phyloP scores from a whole-genome alignment of 2,113 vertebrate genomes.

The Pomatorhinus ruficollis region DNA sequence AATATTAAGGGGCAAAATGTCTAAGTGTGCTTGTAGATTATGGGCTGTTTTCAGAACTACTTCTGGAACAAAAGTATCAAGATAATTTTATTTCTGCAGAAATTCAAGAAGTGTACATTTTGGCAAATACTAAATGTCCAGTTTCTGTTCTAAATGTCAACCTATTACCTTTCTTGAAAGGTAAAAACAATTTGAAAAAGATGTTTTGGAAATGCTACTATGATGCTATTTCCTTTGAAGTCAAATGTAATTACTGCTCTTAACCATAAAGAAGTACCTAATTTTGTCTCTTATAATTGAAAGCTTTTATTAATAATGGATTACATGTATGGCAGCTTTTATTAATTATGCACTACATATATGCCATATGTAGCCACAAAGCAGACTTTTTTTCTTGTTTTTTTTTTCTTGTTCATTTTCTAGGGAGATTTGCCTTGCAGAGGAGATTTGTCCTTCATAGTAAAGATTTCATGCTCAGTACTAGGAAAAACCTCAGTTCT shows the following conservation, averaged over 20 bases:
- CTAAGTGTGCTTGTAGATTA: background rate
- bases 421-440: background rate
- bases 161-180: background rate
- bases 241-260: background rate
- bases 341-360: background rate
- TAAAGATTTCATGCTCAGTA: background rate
- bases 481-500: background rate
- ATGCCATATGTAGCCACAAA: background rate
- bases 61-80: background rate
- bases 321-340: background rate
- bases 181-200: background rate
- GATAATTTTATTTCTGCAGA: background rate
- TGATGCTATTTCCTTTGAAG: background rate
- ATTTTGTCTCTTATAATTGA: background rate
- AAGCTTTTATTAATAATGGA: constrained; percentile 4
- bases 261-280: background rate
- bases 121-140: background rate
- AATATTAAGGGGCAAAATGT: background rate
- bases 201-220: background rate
- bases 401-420: background rate
- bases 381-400: background rate
- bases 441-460: background rate
- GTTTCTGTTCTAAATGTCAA: background rate
- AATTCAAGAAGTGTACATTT: background rate
- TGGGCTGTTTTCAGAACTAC: background rate